phyloP scores from a whole-genome alignment of 2,113 vertebrate species.

The Hassar affinis region DNA sequence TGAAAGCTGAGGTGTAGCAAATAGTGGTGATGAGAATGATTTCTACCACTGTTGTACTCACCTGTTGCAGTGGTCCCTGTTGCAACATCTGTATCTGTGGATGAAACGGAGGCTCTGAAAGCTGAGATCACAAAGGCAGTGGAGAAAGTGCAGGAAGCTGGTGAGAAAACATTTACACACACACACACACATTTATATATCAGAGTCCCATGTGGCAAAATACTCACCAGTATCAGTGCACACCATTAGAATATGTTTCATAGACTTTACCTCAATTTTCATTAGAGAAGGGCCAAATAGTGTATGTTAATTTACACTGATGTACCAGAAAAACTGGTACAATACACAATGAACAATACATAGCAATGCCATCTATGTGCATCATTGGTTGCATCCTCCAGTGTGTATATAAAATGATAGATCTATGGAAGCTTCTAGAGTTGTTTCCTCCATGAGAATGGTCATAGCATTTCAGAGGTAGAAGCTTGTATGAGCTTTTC shows the following conservation, averaged over 20 bases:
- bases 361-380: no score
- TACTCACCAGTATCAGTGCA: neutral
- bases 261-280: neutral
- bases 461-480: no score
- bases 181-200: no score
- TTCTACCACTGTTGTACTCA: slow-evolving; percentile 17
- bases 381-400: no score
- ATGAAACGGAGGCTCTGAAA: slow-evolving; percentile 92
- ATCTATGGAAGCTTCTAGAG: no score
- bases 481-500: no score
- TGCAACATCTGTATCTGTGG: slow-evolving; percentile 80
- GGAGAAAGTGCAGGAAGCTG: slow-evolving; percentile 94
- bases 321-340: no score
- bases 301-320: neutral
- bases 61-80: slow-evolving; percentile 82
- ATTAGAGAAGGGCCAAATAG: neutral
- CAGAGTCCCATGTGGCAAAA: neutral
- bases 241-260: neutral
- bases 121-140: slow-evolving; percentile 96
- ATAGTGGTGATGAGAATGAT: neutral
- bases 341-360: no score
- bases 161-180: slow-evolving; percentile 64
- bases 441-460: no score
- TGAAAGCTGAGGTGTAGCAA: neutral
- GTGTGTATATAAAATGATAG: no score